A percentile compares a stretch with the other conserved stretches of the same genome.
Conservation (phyloP, 2,113 vertebrate species). For the Sinocyclocheilus anophthalmus region DNA sequence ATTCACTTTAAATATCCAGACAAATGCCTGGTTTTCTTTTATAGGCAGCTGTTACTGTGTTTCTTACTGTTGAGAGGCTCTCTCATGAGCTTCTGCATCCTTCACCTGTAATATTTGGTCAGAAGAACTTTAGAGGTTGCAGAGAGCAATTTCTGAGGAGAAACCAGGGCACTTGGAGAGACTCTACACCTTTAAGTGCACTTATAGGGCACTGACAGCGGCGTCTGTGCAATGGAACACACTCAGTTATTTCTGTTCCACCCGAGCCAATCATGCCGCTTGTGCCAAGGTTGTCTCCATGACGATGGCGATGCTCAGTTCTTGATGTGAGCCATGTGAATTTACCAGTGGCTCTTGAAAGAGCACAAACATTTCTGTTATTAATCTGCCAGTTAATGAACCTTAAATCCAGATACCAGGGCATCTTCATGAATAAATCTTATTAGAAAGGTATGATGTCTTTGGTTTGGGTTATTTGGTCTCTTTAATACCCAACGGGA, state of each 20-base stretch:
- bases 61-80: not conserved
- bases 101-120: conserved; percentile 10
- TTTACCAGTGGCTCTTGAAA: conserved; percentile 13
- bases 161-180: not conserved
- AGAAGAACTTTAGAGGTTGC: not conserved
- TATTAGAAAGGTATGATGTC: not conserved
- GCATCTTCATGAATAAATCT: not conserved
- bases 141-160: not conserved
- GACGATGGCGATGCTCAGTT: conserved; percentile 38
- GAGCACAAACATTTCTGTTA: not conserved
- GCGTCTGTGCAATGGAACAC: not conserved
- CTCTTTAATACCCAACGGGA: not conserved
- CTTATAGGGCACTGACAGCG: not conserved
- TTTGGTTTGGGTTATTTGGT: not conserved
- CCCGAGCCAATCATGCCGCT: conserved; percentile 14
- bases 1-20: not conserved
- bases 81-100: not conserved
- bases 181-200: conserved; percentile 6
- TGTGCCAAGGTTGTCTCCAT: conserved; percentile 53
- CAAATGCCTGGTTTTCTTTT: not conserved
- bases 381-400: not conserved
- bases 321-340: not conserved
- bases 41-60: not conserved
- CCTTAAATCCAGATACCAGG: not conserved
- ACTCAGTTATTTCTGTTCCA: not conserved